Evolutionary conservation across 2,888 invertebrate species (phyloP).

Genomic region (Sminthurides aquaticus): DNA sequence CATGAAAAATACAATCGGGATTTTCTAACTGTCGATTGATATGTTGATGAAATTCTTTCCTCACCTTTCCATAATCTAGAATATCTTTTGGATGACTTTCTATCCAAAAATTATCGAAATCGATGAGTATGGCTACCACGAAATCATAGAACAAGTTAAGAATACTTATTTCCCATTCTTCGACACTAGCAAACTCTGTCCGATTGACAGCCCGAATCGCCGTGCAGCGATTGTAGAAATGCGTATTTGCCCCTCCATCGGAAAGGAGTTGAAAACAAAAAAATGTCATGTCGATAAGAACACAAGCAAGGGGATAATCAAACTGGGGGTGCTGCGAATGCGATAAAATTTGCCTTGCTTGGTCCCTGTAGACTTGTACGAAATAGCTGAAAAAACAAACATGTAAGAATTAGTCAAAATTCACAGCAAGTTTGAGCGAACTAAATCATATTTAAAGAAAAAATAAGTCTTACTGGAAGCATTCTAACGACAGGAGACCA

Average conservation of each 20-base stretch:
- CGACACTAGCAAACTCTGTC: constrained; percentile 30
- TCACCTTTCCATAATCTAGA: constrained; percentile 86
- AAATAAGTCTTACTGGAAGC: constrained; percentile 58
- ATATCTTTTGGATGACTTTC: constrained; percentile 82
- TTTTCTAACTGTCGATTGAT: constrained; percentile 3
- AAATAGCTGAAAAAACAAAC: constrained; percentile 52
- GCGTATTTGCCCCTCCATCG: constrained; percentile 76
- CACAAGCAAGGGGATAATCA: constrained; percentile 59
- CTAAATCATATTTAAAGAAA: constrained; percentile 1
- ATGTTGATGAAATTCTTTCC: constrained; percentile 12
- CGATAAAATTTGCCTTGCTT: constrained; percentile 71
- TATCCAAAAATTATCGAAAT: constrained; percentile 93
- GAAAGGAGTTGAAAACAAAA: constrained; percentile 75
- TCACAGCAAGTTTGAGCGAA: background rate
- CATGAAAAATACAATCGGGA: constrained; percentile 20
- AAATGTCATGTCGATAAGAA: constrained; percentile 88
- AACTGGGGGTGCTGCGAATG: constrained; percentile 82
- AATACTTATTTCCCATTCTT: constrained; percentile 45
- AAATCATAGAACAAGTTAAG: constrained; percentile 73
- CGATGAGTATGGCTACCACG: constrained; percentile 86
- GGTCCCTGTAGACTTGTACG: constrained; percentile 68
- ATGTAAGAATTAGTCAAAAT: too few species aligned
- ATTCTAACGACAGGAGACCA: constrained; percentile 89
- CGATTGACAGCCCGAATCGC: constrained; percentile 57
- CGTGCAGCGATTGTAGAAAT: constrained; percentile 76